Percentiles rank a stretch among this genome's conserved stretches.
These are phyloP conservation scores for Ciconia maguari DNA, from an alignment of 2,113 vertebrate species.

Conservation along the genomic window DNA sequence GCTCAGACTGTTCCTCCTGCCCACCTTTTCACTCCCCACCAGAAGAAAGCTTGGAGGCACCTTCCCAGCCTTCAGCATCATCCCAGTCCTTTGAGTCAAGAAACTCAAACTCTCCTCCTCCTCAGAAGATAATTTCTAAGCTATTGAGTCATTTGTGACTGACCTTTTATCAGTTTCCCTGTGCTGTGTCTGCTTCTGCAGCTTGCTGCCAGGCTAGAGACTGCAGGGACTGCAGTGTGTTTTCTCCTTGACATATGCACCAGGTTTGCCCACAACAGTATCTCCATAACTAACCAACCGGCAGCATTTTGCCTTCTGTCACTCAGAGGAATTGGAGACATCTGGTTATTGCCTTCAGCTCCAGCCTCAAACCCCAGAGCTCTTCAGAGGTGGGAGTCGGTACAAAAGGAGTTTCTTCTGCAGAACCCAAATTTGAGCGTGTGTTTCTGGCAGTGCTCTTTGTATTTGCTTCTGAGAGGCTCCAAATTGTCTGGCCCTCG, in stretches of 20 bases:
- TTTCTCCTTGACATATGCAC: neutral
- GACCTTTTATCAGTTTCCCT: neutral
- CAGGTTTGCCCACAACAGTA: neutral
- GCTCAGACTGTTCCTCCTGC: neutral
- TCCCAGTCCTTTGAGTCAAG: neutral
- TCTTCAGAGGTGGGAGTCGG: neutral
- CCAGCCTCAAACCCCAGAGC: neutral
- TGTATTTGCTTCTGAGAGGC: neutral
- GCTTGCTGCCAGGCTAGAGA: neutral
- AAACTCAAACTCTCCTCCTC: neutral
- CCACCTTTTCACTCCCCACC: neutral
- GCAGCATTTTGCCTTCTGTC: neutral
- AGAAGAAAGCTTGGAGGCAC: neutral
- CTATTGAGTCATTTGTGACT: neutral
- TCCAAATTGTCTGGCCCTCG: neutral
- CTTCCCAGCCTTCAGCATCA: neutral
- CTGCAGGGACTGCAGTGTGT: neutral
- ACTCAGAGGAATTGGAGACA: neutral
- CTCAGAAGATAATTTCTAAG: neutral
- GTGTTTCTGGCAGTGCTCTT: neutral
- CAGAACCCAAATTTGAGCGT: neutral
- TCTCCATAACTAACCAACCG: neutral
- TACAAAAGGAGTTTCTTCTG: neutral
- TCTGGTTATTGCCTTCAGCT: neutral
- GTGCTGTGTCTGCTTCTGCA: neutral